Evolutionary conservation across 2,113 vertebrate genomes (phyloP).

Genomic region (Zosterops japonicus): DNA sequence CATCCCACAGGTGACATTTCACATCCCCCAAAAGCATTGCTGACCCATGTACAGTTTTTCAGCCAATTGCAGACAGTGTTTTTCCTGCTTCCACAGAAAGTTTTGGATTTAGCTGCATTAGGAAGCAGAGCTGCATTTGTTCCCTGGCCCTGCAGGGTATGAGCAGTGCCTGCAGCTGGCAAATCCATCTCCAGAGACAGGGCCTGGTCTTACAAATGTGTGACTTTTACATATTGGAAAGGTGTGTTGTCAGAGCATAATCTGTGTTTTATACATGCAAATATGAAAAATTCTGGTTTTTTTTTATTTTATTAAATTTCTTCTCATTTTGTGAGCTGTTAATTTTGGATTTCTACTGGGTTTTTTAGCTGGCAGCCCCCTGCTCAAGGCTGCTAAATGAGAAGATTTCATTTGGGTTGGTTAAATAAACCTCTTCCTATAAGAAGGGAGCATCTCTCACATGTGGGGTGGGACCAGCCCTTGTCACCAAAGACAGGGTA

Average conservation of each 20-base stretch:
- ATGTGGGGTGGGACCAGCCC: neutral
- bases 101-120: neutral
- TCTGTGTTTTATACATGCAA: neutral
- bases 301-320: neutral
- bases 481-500: rapidly evolving
- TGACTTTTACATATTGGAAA: rapidly evolving
- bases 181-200: neutral
- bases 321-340: neutral
- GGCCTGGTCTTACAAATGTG: neutral
- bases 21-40: neutral
- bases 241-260: neutral
- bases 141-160: neutral
- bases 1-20: neutral
- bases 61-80: neutral
- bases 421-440: neutral
- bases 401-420: neutral
- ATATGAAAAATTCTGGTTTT: neutral
- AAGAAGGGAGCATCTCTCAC: neutral
- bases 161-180: neutral
- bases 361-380: neutral
- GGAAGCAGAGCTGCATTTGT: neutral
- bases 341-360: rapidly evolving
- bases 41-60: neutral
- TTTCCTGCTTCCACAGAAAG: neutral
- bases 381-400: neutral